Conservation (phyloP, 2,888 invertebrate genomes). For the Parnassius orleans region DNA sequence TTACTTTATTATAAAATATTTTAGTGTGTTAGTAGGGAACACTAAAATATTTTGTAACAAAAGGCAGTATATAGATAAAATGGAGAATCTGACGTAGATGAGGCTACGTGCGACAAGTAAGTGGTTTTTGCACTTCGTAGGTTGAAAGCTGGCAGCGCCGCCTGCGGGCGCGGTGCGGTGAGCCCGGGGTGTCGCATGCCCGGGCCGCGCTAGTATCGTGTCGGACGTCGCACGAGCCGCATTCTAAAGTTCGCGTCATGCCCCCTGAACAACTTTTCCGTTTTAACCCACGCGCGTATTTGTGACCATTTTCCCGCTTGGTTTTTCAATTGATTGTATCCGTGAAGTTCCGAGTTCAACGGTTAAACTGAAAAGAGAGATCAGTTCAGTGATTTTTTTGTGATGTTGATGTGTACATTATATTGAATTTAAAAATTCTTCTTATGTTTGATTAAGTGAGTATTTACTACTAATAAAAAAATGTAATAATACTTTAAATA, state of each 20-base stretch:
- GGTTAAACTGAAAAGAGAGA: background rate
- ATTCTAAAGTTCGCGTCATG: constrained; percentile 5
- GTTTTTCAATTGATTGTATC: constrained; percentile 16
- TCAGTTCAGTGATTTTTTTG: constrained; percentile 1
- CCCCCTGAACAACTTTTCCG: constrained; percentile 13
- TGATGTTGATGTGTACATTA: background rate
- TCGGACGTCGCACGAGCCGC: constrained; percentile 12
- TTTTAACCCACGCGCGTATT: constrained; percentile 17
- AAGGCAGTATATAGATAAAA: too few relatives aligned
- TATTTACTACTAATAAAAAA: background rate
- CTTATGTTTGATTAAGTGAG: background rate
- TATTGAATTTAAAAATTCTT: background rate
- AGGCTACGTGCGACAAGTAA: constrained; percentile 11
- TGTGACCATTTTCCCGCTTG: constrained; percentile 24
- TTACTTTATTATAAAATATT: too few relatives aligned
- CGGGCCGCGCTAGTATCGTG: constrained; percentile 26
- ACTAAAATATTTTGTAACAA: too few relatives aligned
- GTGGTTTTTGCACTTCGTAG: constrained; percentile 22
- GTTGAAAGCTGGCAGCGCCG: constrained; percentile 19
- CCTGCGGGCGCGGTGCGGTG: constrained; percentile 20
- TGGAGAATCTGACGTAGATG: constrained; percentile 4
- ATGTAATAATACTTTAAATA: too few relatives aligned
- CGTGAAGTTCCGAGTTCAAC: constrained; percentile 1
- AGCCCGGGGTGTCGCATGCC: constrained; percentile 23
- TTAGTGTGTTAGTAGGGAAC: too few relatives aligned